Evolutionary conservation across 2,888 invertebrate species (phyloP).

Genomic region (Drosophila sordidula): DNA sequence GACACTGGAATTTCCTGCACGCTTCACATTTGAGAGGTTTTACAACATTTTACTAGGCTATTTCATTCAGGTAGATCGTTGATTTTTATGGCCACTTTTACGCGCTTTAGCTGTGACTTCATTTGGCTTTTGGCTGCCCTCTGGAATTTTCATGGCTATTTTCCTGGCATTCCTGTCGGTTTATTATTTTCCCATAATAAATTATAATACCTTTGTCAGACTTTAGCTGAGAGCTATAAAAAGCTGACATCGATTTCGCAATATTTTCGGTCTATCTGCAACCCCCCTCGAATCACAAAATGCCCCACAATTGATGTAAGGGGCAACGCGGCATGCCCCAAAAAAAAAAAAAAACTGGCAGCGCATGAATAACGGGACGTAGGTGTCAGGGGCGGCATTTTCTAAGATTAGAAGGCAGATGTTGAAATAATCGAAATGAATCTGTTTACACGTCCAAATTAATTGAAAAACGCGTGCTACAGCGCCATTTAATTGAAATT

Average conservation of each 20-base stretch:
- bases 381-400: neutral
- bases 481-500: conserved; percentile 79
- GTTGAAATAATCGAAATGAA: conserved; percentile 83
- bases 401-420: conserved; percentile 73
- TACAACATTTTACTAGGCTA: neutral
- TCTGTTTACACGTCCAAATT: conserved; percentile 83
- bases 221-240: conserved; percentile 45
- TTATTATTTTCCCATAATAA: no score
- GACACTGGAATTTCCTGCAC: conserved; percentile 47
- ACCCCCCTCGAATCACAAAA: no score
- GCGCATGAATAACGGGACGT: neutral
- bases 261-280: no score
- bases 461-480: conserved; percentile 77
- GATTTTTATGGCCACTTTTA: conserved; percentile 16
- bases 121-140: conserved; percentile 1
- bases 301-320: no score
- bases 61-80: conserved; percentile 25
- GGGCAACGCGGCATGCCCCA: neutral
- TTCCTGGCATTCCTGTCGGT: neutral
- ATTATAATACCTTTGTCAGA: no score
- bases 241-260: conserved; percentile 51
- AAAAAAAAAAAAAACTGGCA: neutral
- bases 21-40: conserved; percentile 14
- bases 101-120: conserved; percentile 16
- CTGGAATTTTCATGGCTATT: conserved; percentile 19